phyloP scores from a whole-genome alignment of 2,797 vertebrate genomes.

The Dendrocincla fuliginosa region DNA sequence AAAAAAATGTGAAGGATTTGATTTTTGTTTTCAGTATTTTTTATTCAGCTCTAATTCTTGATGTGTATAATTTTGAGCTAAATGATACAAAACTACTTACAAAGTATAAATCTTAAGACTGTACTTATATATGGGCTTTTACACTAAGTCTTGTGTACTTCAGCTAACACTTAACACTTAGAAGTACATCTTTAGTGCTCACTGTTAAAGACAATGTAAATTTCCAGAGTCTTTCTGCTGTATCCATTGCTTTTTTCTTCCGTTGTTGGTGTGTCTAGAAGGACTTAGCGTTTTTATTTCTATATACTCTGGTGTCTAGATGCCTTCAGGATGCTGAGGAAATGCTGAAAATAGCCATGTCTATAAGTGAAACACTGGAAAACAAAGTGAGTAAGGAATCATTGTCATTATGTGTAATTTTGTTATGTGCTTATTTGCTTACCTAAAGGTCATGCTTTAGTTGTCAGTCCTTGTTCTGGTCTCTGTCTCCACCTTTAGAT shows the following conservation, averaged over 20 bases:
- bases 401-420: not conserved
- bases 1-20: not conserved
- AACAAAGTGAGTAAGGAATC: slow-evolving; percentile 82
- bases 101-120: not conserved
- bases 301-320: slow-evolving; percentile 74
- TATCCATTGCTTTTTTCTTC: not conserved
- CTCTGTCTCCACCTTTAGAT: not conserved
- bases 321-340: slow-evolving; percentile 91
- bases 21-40: not conserved
- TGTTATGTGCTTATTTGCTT: not conserved
- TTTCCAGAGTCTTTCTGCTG: not conserved
- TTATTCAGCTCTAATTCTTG: not conserved
- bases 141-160: not conserved
- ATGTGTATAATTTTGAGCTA: not conserved
- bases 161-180: not conserved
- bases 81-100: not conserved
- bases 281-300: not conserved
- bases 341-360: slow-evolving; percentile 85
- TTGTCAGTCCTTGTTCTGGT: not conserved
- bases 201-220: not conserved
- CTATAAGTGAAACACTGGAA: slow-evolving; percentile 83
- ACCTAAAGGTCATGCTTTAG: not conserved
- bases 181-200: not conserved
- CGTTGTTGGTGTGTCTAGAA: not conserved
- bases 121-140: not conserved